Percentiles rank a stretch among this genome's conserved stretches.
These are phyloP conservation scores for Hestina assimilis DNA, from an alignment of 1,140 invertebrate species.

Conservation along the genomic window DNA sequence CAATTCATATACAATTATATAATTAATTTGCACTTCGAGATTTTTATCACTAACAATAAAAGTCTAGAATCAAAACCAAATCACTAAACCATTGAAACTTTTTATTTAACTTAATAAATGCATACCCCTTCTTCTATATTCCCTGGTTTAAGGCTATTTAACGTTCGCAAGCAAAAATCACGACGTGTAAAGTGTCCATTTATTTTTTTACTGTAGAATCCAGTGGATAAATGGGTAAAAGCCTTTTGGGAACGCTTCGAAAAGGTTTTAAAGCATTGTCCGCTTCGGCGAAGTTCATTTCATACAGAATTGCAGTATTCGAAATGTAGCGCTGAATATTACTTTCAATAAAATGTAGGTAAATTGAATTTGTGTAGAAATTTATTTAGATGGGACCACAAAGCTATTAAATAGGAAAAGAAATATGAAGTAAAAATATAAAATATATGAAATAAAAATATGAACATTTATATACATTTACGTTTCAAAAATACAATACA, in stretches of 20 bases:
- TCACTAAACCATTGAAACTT: not conserved
- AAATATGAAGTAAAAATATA: no score
- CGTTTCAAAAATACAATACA: no score
- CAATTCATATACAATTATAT: no score
- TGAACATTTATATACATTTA: no score
- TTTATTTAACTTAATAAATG: not conserved
- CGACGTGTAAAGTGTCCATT: conserved; percentile 4
- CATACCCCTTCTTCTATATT: not conserved
- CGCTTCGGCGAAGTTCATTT: not conserved
- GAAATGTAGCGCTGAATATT: not conserved
- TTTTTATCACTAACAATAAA: no score
- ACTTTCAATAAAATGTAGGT: no score
- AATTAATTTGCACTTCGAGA: no score
- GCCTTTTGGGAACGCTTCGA: conserved; percentile 1
- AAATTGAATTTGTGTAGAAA: no score
- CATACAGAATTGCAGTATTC: not conserved
- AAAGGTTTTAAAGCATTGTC: conserved; percentile 4
- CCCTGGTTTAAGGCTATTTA: not conserved
- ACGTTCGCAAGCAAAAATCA: conserved; percentile 3
- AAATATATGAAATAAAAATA: no score
- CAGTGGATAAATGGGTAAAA: conserved; percentile 3
- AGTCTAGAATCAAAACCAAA: no score
- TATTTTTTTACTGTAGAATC: not conserved
- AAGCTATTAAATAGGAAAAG: no score
- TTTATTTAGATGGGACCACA: no score